These are phyloP conservation scores for Parnassius apollo DNA, from an alignment of 2,888 invertebrate genomes.

Conservation along the genomic window DNA sequence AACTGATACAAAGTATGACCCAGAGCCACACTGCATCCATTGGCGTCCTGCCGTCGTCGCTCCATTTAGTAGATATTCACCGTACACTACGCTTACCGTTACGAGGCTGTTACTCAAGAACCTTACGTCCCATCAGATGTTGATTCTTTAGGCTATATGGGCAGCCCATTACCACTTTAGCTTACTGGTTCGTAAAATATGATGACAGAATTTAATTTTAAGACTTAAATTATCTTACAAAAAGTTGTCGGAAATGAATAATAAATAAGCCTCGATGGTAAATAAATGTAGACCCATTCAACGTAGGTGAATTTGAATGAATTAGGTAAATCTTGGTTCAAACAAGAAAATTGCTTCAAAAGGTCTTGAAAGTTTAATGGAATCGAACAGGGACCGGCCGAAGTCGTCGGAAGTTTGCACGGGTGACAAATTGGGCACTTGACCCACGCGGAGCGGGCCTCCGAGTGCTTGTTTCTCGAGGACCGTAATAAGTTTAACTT, in stretches of 20 bases:
- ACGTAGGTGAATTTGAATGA: conserved; percentile 51
- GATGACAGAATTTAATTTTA: too few relatives aligned
- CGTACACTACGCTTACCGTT: too few relatives aligned
- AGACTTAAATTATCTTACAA: neutral
- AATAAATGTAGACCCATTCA: conserved; percentile 13
- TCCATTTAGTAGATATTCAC: too few relatives aligned
- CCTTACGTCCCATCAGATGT: too few relatives aligned
- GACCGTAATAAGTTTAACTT: conserved; percentile 81
- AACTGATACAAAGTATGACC: too few relatives aligned
- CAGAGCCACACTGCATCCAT: too few relatives aligned
- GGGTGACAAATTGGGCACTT: conserved; percentile 81
- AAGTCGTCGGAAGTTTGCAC: conserved; percentile 76
- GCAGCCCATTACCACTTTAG: too few relatives aligned
- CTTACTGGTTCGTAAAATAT: too few relatives aligned
- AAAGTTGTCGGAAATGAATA: neutral
- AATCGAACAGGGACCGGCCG: conserved; percentile 73
- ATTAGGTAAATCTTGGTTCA: conserved; percentile 75
- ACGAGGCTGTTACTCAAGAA: too few relatives aligned
- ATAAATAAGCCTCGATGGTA: conserved; percentile 1
- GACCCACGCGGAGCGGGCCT: conserved; percentile 73
- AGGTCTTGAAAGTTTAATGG: conserved; percentile 81
- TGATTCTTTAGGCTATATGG: too few relatives aligned
- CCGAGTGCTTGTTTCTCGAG: conserved; percentile 75
- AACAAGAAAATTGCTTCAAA: conserved; percentile 78
- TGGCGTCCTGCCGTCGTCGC: too few relatives aligned